Conservation (phyloP, 2,888 invertebrate genomes). For the Plebejus anna region DNA sequence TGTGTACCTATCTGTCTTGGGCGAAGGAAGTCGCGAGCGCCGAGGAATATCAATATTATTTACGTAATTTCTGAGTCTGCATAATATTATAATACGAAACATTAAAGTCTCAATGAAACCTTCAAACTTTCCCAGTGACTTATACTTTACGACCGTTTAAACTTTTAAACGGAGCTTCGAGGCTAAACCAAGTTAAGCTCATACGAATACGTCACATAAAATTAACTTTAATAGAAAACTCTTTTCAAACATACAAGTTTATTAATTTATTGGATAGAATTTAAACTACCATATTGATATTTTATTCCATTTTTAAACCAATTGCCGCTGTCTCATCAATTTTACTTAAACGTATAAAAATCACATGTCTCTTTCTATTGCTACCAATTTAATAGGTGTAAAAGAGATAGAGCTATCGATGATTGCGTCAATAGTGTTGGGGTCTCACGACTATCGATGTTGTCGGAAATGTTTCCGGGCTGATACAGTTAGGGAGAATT, state of each 20-base stretch:
- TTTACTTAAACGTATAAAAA: slow-evolving; percentile 41
- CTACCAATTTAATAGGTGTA: neutral
- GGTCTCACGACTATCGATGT: slow-evolving; percentile 67
- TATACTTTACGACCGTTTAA: slow-evolving; percentile 3
- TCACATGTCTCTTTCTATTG: neutral
- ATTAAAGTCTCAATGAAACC: slow-evolving; percentile 3
- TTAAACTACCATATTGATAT: slow-evolving; percentile 7
- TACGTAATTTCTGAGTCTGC: neutral
- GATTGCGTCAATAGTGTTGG: slow-evolving; percentile 40
- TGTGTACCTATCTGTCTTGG: no score
- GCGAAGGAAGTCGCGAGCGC: no score
- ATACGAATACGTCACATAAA: slow-evolving; percentile 11
- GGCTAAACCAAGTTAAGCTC: neutral
- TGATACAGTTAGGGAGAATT: slow-evolving; percentile 48
- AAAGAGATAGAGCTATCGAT: slow-evolving; percentile 17
- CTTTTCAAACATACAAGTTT: neutral
- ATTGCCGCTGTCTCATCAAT: slow-evolving; percentile 44
- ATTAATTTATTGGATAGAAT: neutral
- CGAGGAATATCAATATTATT: neutral
- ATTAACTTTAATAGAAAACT: neutral
- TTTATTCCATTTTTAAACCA: slow-evolving; percentile 24
- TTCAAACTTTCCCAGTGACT: neutral
- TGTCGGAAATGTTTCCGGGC: slow-evolving; percentile 66
- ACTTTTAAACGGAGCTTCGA: slow-evolving; percentile 7
- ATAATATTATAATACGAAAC: neutral